Base-by-base conservation (phyloP, 2,888 invertebrate genomes). In the Sphaeridia pumilis region DNA sequence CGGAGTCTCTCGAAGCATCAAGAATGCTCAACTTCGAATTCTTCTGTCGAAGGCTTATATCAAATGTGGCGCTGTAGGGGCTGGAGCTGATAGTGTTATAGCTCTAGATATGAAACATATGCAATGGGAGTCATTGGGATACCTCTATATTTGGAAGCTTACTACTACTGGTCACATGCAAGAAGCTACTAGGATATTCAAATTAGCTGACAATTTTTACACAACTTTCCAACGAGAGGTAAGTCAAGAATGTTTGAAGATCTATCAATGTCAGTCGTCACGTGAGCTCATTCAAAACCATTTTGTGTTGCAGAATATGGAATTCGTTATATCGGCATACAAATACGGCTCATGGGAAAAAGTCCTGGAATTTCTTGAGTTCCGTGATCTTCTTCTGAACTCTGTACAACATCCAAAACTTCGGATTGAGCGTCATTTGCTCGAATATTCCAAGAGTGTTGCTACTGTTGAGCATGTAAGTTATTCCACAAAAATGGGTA, bases 301-400 rank as follows among this genome's bases (percentile, higher is more conserved):
- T 46, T 55, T 46, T 51, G 5, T 31, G 45, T 68, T 69, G 25
- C 74, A 88, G 87, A 86, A 88, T 66, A 80, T 87, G 45, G 94
- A 94, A 70, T 87, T 90, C 70, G 76, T 94, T 49, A 87, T 90
- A 25, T 82, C 87, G 67, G 87, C 88, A 7, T 94, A 93, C 74
- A 92, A 93, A 69, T 93, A 83, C 72, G 93, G 94, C 12, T 90
- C 93, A 42, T 93, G 93, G 74, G 81, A 83, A 63, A 92, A 93
- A 76, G 78, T 94, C 61, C 81, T 84, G 63, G 93, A 94, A 71
- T 85, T 95, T 69, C 81, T 87, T 66, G 81, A 83, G 67, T 87
- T 93, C 70, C 78, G 84, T 65, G 81, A 83, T 65, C 78, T 85
- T 46, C 73, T 94, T 56, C 82, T 83, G 64, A 82, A 83, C 65